These are phyloP conservation scores for Trichomalopsis sarcophagae DNA, from an alignment of 1,140 invertebrate genomes.

Conservation along the genomic window DNA sequence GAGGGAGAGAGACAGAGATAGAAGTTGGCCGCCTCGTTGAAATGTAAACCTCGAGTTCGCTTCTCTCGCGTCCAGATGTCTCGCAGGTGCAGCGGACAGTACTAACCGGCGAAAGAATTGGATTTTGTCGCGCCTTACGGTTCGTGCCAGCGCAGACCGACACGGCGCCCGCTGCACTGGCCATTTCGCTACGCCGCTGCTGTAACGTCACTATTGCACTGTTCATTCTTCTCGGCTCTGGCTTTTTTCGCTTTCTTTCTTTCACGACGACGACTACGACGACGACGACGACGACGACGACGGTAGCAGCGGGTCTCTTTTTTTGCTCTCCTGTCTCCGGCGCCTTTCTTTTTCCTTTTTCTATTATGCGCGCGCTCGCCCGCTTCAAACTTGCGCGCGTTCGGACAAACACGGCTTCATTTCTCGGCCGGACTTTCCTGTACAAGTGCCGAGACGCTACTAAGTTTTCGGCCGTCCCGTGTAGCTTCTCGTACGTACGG, in stretches of 20 bases:
- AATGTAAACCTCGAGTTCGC: constrained; percentile 46
- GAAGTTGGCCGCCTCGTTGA: constrained; percentile 46
- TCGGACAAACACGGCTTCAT: constrained; percentile 27
- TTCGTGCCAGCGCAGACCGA: constrained; percentile 28
- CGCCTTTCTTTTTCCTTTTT: constrained; percentile 13
- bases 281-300: not conserved
- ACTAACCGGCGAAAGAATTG: constrained; percentile 57
- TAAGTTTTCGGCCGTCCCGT: not conserved
- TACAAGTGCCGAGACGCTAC: not conserved
- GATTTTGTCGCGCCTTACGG: constrained; percentile 55
- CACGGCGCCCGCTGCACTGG: not conserved
- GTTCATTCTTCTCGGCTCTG: constrained; percentile 17
- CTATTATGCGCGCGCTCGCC: not conserved
- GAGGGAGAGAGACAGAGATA: constrained; percentile 7
- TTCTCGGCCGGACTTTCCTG: not conserved
- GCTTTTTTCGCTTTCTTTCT: not conserved
- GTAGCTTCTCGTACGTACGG: not conserved
- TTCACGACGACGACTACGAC: not conserved
- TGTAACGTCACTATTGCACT: constrained; percentile 21
- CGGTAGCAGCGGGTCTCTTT: not conserved
- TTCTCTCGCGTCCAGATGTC: constrained; percentile 41
- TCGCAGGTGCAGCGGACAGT: constrained; percentile 54
- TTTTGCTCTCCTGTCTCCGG: not conserved
- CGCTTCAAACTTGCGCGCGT: constrained; percentile 20
- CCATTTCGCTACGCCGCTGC: constrained; percentile 37